Evolutionary conservation across 2,797 vertebrate genomes (phyloP), one percentile per base, ranked within the genome.

Genomic region (Prunella strophiata): DNA sequence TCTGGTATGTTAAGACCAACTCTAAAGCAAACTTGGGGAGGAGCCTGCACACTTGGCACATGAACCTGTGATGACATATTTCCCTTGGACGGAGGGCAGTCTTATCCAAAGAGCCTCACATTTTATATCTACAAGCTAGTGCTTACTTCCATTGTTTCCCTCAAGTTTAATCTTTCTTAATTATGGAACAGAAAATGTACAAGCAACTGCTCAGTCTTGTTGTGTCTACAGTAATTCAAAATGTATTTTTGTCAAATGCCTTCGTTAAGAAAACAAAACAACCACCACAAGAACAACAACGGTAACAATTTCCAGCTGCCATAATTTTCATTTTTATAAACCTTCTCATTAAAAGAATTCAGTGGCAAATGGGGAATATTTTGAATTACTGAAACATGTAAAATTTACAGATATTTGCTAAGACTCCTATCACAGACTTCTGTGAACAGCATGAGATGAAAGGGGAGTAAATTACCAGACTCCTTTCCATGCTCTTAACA

Each of bases 311-410:
- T 93, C 76, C 87, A 97, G 89, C 66, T 96, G 85, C 75, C 11
- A 2, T 85, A 76, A 89, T 93, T 84, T 94, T 89, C 86, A 92
- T 96, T 95, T 96, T 97, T 95, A 96, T 81, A 89, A 88, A 90
- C n/a, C 72, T 97, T 96, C 90, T 94, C 91, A 83, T 94, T 91
- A 91, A 86, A 97, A 81, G 7, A 58, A 73, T 63, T 93, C 55
- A 86, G 79, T 30, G 52, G 83, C 78, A 96, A 96, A 76, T 12
- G 74, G 76, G 74, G 47, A 86, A 62, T 94, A 96, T 86, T 97
- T 67, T 93, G 45, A 92, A 52, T 47, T 57, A 75, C 52, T 85
- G 67, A 95, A 80, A 95, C 3, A 3, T 10, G 89, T 42, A 92
- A 96, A 91, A 94, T 91, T 94, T 92, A 92, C 91, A 62, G 82